Evolutionary conservation across 2,113 vertebrate species (phyloP), one percentile per base, ranked within the genome.

Genomic region (Mesocricetus auratus): DNA sequence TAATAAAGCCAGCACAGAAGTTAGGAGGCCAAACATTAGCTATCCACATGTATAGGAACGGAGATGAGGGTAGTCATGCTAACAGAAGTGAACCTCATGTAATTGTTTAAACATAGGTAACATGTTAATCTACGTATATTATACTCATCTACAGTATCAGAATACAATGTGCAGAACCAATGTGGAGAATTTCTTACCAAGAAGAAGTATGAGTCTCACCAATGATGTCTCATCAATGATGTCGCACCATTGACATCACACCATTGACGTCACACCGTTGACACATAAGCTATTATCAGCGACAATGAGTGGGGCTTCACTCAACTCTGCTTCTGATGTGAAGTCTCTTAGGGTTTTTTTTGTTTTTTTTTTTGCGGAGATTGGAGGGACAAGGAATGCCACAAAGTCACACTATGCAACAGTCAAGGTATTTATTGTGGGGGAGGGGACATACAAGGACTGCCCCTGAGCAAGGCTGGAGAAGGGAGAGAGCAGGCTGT

Each of bases 91-190:
- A 31, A 81, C 16, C 50, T 79, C 5, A 11, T 62, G 56, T 50
- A 69, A 90, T 3, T 93, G 13, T 79, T 31, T 50, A 68, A 87
- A 33, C 92, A 36, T 85, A 86, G 39, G 3, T 45, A 94, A 21
- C 47, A 87, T 69, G 91, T 96, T 94, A 94, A 79, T 77, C 62
- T 69, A 31, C 53, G 58, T 29, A 50, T 78, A 91, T 39, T 85
- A 81, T 90, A 66, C 77, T 85, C 21, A 12, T 91, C 10, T 90
- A 29, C 4, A 88, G 71, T 66, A 77, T 56, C 42, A 95, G 81
- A 68, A 53, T 82, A 75, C 75, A 93, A 31, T 89, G 60, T 82
- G 16, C n/a, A 93, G n/a, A 2, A 42, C 42, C 24, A 82, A 93
- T 60, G 56, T 33, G 83, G 86, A 94, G 53, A 7, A 73, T 93